Base-by-base conservation (phyloP, 1,140 invertebrate species). In the Penaeus indicus region DNA sequence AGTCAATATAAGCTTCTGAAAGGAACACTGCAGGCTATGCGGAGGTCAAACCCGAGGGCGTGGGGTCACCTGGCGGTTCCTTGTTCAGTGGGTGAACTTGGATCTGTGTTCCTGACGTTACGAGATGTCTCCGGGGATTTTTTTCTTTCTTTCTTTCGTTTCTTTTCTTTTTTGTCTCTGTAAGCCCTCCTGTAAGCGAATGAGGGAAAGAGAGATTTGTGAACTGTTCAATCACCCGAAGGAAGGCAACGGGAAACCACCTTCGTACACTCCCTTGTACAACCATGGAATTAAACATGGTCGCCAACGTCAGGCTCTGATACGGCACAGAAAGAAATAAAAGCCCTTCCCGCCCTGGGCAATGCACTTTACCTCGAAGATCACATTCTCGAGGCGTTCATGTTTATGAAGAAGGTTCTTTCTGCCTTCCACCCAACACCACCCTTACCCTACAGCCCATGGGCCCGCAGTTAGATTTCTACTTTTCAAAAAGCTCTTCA, bases 401-500 rank as follows among this genome's bases (percentile, higher is more conserved):
- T 3, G 10, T 69, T 11, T 0, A 11, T 69, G 13, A 18, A 69
- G 21, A n/a, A n/a, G n/a, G n/a, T n/a, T 11, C 22, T n/a, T 4
- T 8, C 19, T 54, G 61, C 54, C 19, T 64, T 13, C 54, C 64
- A 27, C 82, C 82, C 22, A 69, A 27, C 47, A 84, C n/a, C 10
- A 8, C 82, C 11, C 27, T 61, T 21, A 18, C 27, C 47, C 47
- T 84, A 4, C 82, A 84, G 1, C 82, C 82, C 82, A 84, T 84
- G 64, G 61, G 0, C 22, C 67, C n/a, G 18, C 18, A 69, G 67
- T 16, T 69, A n/a, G 1, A 69, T 69, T 22, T 69, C 22, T 18
- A 69, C n/a, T 22, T 69, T 63, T 42, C n/a, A 84, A 84, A 42
- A 84, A 69, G 27, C 82, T 69, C 8, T 84, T 32, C 61, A 69